Evolutionary conservation across 2,888 invertebrate genomes (phyloP), one percentile per base, ranked within the genome.

Genomic region (Eupithecia inturbata): DNA sequence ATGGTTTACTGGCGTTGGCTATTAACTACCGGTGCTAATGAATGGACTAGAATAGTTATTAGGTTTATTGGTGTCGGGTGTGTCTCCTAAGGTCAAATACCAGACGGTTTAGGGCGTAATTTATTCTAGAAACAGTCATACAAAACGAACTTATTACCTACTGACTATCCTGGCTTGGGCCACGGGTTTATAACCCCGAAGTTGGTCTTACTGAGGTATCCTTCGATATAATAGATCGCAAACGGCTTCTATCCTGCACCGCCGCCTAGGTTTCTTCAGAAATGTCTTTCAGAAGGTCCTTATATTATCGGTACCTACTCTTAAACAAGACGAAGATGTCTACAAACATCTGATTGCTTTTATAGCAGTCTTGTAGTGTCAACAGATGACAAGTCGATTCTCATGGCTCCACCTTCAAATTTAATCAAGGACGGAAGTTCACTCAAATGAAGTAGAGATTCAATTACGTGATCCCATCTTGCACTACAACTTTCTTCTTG

Each of bases 51-150:
- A 63, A 41, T 67, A 57, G 36, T 49, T 53, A 68, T 69, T 60
- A 66, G 67, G 22, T 57, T 70, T 72, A 73, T 71, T 53, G 62
- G 41, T 60, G 49, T 70, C 70, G 77, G 78, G 77, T 69, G 77
- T 73, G 76, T 33, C 68, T 49, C 60, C 33, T 33, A 36, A 36
- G 16, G 36, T 36, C 63, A 36, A 9, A 9, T 62, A 62, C 62
- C 31, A 31, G 28, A 14, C 10, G 16, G 10, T 64, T 12, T 36
- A 36, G 64, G 64, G 64, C 33, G 33, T 22, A 64, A 36, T 36
- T n/a, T 64, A 0, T 4, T 57, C 26, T 22, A 12, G 26, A 1
- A 26, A 57, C 26, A 57, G 57, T 57, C 22, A 1, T 57, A 57
- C 5, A n/a, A 53, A n/a, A 49, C 22, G 3, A 53, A 53, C n/a